Conservation (phyloP, 64 coral and sea anemone genomes). For the Actinia tenebrosa region DNA sequence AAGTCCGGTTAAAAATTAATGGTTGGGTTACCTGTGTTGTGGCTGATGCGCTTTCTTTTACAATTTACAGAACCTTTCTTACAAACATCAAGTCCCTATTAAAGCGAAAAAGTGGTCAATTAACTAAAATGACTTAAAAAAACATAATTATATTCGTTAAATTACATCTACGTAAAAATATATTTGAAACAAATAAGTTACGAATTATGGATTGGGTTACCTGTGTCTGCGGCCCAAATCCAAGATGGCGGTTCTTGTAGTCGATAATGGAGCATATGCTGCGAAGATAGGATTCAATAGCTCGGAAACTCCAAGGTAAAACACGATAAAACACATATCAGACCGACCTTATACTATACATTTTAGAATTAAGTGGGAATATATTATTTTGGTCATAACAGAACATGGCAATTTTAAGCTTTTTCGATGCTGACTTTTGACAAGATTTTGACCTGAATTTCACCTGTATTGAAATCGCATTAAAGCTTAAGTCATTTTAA, state of each 20-base stretch:
- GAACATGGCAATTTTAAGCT: background rate
- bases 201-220: background rate
- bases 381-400: background rate
- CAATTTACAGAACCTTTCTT: too few relatives aligned
- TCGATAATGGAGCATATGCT: slow-evolving; percentile 79
- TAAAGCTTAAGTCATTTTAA: too few relatives aligned
- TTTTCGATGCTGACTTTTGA: background rate
- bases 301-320: slow-evolving; percentile 76
- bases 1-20: too few relatives aligned
- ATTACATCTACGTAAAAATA: too few relatives aligned
- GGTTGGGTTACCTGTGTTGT: too few relatives aligned
- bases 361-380: background rate
- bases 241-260: slow-evolving; percentile 90
- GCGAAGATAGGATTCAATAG: slow-evolving; percentile 68
- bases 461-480: background rate
- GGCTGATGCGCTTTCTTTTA: too few relatives aligned
- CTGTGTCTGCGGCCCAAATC: slow-evolving; percentile 3
- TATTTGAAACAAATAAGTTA: too few relatives aligned
- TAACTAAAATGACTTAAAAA: too few relatives aligned
- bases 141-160: too few relatives aligned
- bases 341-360: background rate
- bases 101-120: too few relatives aligned
- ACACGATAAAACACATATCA: background rate
- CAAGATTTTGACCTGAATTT: background rate
- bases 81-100: too few relatives aligned